Conservation (phyloP, 2,888 invertebrate genomes). For the Eustalomyia histrio region DNA sequence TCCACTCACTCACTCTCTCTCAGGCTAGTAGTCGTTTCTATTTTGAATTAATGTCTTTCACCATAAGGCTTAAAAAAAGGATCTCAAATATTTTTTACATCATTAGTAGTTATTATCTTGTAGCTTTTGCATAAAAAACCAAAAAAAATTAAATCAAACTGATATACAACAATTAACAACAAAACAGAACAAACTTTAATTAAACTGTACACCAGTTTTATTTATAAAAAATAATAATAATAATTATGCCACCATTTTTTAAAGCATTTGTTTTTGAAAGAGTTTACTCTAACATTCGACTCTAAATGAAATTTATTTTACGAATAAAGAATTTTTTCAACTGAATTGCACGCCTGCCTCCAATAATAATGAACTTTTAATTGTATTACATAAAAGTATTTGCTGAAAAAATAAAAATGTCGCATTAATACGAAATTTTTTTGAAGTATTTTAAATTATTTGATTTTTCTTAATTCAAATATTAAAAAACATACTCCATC, state of each 20-base stretch:
- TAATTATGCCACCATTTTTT: slow-evolving; percentile 44
- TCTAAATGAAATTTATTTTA: background rate
- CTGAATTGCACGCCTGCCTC: no score
- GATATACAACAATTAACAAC: slow-evolving; percentile 23
- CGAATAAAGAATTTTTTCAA: no score
- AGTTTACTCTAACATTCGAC: slow-evolving; percentile 13
- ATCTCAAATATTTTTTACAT: slow-evolving; percentile 63
- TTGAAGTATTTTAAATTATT: background rate
- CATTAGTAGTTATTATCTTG: slow-evolving; percentile 50
- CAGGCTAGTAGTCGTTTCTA: slow-evolving; percentile 61
- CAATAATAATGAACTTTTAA: background rate
- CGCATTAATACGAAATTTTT: background rate
- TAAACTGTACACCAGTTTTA: slow-evolving; percentile 30
- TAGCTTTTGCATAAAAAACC: slow-evolving; percentile 62
- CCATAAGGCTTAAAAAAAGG: slow-evolving; percentile 51
- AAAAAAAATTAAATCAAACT: slow-evolving; percentile 33
- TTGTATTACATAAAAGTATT: background rate
- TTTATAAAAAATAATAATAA: slow-evolving; percentile 10
- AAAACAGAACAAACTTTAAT: background rate
- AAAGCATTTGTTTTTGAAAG: slow-evolving; percentile 33
- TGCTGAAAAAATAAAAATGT: background rate
- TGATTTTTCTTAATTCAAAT: background rate
- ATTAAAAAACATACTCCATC: slow-evolving; percentile 26
- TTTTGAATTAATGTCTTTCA: slow-evolving; percentile 42
- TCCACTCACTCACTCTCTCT: slow-evolving; percentile 55